Percentiles rank a stretch among this genome's conserved stretches.
phyloP scores from a whole-genome alignment of 2,888 invertebrate genomes.

The Epinotia nisella region DNA sequence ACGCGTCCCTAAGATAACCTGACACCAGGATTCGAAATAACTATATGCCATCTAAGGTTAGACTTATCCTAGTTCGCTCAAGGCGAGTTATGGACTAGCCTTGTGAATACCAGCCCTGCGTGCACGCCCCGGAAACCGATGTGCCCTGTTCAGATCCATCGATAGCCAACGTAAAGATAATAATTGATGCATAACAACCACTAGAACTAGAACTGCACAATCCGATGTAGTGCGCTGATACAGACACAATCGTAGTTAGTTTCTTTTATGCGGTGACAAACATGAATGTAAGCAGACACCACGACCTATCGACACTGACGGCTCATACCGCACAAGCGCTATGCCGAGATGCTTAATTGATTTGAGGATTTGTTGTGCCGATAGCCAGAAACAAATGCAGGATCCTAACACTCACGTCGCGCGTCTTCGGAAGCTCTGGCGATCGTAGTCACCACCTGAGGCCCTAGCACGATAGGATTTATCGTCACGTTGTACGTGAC shows the following conservation, averaged over 20 bases:
- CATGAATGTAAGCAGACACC: too few species aligned
- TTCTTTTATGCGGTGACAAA: too few species aligned
- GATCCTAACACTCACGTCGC: too few species aligned
- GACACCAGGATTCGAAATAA: not conserved
- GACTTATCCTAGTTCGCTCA: not conserved
- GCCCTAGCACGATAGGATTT: too few species aligned
- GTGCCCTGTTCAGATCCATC: conserved; percentile 51
- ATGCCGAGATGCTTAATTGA: too few species aligned
- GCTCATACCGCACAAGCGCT: too few species aligned
- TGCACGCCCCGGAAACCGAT: conserved; percentile 53
- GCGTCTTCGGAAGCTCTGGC: too few species aligned
- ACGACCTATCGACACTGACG: too few species aligned
- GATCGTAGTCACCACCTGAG: too few species aligned
- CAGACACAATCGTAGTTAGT: not conserved
- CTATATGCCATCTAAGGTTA: not conserved
- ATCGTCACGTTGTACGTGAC: too few species aligned
- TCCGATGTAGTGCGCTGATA: not conserved
- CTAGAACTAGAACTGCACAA: conserved; percentile 43
- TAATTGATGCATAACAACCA: conserved; percentile 52
- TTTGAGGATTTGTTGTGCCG: too few species aligned
- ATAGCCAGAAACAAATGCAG: too few species aligned
- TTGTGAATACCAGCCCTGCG: not conserved
- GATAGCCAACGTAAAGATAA: conserved; percentile 57
- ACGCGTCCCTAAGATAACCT: not conserved
- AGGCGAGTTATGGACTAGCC: not conserved